These are phyloP conservation scores for Coendou prehensilis DNA, from an alignment of 2,797 vertebrate genomes.

Conservation along the genomic window DNA sequence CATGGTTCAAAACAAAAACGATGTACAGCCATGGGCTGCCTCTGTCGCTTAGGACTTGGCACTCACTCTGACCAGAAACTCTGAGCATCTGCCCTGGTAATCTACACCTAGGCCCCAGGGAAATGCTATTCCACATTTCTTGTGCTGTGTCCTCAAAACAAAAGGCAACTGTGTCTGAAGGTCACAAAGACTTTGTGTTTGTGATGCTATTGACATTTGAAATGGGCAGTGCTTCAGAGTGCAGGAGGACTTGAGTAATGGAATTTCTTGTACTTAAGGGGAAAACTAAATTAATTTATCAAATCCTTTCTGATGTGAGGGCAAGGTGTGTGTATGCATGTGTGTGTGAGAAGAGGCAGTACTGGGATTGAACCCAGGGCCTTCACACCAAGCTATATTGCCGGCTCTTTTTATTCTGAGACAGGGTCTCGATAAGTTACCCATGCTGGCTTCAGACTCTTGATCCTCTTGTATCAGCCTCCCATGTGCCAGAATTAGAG, in stretches of 20 bases:
- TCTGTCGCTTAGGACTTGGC: neutral
- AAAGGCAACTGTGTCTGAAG: conserved; percentile 66
- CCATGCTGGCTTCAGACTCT: neutral
- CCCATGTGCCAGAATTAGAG: neutral
- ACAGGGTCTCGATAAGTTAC: neutral
- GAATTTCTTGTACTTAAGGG: conserved; percentile 29
- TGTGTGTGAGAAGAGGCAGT: neutral
- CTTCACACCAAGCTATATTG: neutral
- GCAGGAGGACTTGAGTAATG: conserved; percentile 30
- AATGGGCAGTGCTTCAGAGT: conserved; percentile 30
- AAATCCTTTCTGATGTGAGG: conserved; percentile 30
- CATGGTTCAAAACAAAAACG: neutral
- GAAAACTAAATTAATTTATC: conserved; percentile 2
- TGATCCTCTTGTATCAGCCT: neutral
- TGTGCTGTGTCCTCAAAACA: conserved; percentile 57
- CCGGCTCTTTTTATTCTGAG: neutral
- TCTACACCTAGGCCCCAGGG: conserved; percentile 45
- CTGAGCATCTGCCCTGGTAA: conserved; percentile 34
- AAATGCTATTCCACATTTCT: conserved; percentile 26
- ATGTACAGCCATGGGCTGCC: neutral
- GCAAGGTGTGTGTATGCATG: neutral
- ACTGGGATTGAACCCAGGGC: neutral
- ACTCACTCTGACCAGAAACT: conserved; percentile 46
- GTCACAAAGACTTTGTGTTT: conserved; percentile 45
- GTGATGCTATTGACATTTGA: conserved; percentile 59